Percentiles rank a stretch among this genome's conserved stretches.
These are phyloP conservation scores for Hermetia illucens DNA, from an alignment of 1,140 invertebrate species.

Conservation along the genomic window DNA sequence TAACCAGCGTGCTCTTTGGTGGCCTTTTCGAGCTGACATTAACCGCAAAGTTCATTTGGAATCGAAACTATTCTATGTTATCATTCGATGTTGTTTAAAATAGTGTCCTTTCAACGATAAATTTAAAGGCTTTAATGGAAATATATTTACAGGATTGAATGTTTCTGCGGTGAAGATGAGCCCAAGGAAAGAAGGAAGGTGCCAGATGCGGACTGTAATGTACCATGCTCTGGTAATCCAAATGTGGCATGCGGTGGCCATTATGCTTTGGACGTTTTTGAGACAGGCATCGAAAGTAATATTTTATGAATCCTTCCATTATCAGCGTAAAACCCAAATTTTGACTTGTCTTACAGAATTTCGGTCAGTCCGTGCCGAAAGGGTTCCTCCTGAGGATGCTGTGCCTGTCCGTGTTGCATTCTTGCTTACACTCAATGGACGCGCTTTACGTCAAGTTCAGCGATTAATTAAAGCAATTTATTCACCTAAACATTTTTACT, in stretches of 20 bases:
- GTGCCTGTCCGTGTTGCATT: constrained; percentile 68
- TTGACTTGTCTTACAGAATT: constrained; percentile 47
- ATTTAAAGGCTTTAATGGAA: no score
- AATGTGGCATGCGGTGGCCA: constrained; percentile 65
- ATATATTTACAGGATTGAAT: constrained; percentile 68
- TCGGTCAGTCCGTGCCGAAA: constrained; percentile 41
- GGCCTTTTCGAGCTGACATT: no score
- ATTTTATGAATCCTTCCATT: no score
- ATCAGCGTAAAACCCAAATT: constrained; percentile 5
- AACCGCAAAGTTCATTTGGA: no score
- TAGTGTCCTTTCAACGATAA: no score
- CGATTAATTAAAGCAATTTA: constrained; percentile 78
- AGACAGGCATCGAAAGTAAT: constrained; percentile 67
- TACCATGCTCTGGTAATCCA: constrained; percentile 58
- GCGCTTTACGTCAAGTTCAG: constrained; percentile 77
- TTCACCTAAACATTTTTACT: constrained; percentile 77
- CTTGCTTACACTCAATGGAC: constrained; percentile 83
- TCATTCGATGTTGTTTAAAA: no score
- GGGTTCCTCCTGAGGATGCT: constrained; percentile 27
- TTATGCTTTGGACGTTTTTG: constrained; percentile 65
- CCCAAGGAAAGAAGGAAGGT: constrained; percentile 44
- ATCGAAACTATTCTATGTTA: no score
- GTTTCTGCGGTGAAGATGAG: constrained; percentile 70
- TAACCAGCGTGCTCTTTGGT: no score
- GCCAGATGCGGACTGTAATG: constrained; percentile 57